phyloP scores from a whole-genome alignment of 2,888 invertebrate species.

The Cryptus viduatorius region DNA sequence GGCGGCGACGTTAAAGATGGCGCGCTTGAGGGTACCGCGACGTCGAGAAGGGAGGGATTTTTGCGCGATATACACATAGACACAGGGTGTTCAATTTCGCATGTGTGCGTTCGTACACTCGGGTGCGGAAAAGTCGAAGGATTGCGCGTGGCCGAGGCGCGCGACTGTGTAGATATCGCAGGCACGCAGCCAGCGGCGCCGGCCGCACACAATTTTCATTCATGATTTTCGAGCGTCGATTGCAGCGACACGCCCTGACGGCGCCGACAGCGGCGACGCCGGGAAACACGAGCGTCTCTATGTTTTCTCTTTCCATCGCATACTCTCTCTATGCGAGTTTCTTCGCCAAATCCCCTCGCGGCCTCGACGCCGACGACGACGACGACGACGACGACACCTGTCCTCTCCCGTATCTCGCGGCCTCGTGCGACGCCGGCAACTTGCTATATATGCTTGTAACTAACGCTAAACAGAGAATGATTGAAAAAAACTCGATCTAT shows the following conservation, averaged over 20 bases:
- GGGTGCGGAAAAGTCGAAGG: conserved; percentile 59
- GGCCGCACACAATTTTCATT: conserved; percentile 76
- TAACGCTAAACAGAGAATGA: background rate
- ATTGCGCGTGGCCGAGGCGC: conserved; percentile 61
- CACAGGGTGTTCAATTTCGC: background rate
- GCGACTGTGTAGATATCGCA: conserved; percentile 44
- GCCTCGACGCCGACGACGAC: conserved; percentile 23
- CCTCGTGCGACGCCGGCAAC: conserved; percentile 34
- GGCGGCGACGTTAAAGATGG: conserved; percentile 68
- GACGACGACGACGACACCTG: conserved; percentile 16
- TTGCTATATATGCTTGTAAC: background rate
- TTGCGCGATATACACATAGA: background rate
- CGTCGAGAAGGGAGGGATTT: background rate
- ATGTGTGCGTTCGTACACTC: background rate
- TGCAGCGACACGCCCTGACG: conserved; percentile 73
- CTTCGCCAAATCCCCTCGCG: conserved; percentile 37
- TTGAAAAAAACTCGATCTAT: background rate
- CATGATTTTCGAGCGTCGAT: conserved; percentile 78
- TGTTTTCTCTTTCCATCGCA: background rate
- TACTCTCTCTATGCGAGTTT: background rate
- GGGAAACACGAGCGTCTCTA: conserved; percentile 47
- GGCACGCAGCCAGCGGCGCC: conserved; percentile 59
- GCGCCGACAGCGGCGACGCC: conserved; percentile 54
- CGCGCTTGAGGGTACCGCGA: conserved; percentile 50
- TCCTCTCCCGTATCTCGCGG: conserved; percentile 23